These are phyloP conservation scores for Drosophila cognata DNA, from an alignment of 2,888 invertebrate species.

Conservation along the genomic window DNA sequence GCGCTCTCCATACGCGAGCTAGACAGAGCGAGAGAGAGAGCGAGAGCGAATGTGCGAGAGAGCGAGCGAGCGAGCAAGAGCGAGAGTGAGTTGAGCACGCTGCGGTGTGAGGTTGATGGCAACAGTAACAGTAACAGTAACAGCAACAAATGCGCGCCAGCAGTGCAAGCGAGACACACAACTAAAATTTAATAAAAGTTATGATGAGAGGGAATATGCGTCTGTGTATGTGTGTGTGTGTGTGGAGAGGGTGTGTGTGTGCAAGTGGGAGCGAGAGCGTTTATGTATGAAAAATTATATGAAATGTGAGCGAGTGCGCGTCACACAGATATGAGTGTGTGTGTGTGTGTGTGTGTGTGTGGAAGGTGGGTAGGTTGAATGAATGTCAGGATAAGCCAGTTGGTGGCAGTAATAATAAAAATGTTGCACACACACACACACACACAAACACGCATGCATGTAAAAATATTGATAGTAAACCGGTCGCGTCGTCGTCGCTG, in stretches of 20 bases:
- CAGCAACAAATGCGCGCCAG: constrained; percentile 39
- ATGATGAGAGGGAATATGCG: constrained; percentile 72
- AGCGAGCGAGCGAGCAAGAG: constrained; percentile 40
- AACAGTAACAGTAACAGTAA: constrained; percentile 79
- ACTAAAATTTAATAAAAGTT: constrained; percentile 80
- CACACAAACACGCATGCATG: constrained; percentile 38
- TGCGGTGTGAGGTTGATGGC: constrained; percentile 67
- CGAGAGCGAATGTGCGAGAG: constrained; percentile 27
- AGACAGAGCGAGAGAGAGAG: constrained; percentile 20
- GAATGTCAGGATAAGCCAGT: constrained; percentile 72
- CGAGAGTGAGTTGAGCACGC: constrained; percentile 29
- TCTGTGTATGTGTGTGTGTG: constrained; percentile 36
- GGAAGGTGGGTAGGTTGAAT: constrained; percentile 79
- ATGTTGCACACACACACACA: constrained; percentile 57
- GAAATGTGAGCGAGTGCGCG: constrained; percentile 75
- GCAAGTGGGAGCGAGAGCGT: constrained; percentile 66
- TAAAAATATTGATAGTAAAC: constrained; percentile 66
- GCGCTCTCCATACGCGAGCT: constrained; percentile 17
- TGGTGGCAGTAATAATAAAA: constrained; percentile 75
- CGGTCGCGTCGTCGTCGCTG: constrained; percentile 57
- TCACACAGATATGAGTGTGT: constrained; percentile 17
- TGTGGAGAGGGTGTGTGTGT: constrained; percentile 33
- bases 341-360: constrained; percentile 53
- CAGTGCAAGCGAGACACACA: constrained; percentile 51
- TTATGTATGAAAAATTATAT: constrained; percentile 77